Evolutionary conservation across 2,113 vertebrate species (phyloP).

Genomic region (Artemisiospiza belli): DNA sequence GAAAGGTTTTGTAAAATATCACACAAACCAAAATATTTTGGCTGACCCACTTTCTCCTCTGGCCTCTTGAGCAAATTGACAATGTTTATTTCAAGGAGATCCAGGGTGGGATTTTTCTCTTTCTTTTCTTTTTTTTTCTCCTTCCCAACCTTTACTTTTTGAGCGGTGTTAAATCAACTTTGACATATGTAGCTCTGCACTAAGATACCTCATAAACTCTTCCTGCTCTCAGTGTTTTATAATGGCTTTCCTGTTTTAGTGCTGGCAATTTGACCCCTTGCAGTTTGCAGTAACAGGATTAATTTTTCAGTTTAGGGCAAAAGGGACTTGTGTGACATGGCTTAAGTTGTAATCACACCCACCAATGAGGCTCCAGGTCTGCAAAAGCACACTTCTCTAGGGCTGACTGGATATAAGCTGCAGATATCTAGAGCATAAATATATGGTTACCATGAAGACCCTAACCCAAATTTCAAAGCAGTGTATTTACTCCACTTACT

Average conservation of each 20-base stretch:
- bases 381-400: background rate
- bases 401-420: background rate
- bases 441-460: background rate
- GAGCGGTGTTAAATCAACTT: background rate
- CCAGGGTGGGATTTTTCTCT: background rate
- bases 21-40: background rate
- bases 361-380: background rate
- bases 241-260: background rate
- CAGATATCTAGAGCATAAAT: background rate
- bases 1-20: background rate
- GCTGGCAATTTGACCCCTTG: background rate
- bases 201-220: background rate
- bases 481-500: background rate
- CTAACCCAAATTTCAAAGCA: background rate
- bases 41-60: background rate
- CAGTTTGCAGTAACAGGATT: background rate
- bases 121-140: background rate
- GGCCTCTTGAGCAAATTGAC: background rate
- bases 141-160: background rate
- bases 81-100: background rate
- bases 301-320: constrained; percentile 13
- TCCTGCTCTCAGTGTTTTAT: background rate
- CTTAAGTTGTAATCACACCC: background rate
- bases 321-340: background rate
- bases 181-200: background rate